Conservation (phyloP, 2,888 invertebrate genomes). For the Dryomyza anilis region DNA sequence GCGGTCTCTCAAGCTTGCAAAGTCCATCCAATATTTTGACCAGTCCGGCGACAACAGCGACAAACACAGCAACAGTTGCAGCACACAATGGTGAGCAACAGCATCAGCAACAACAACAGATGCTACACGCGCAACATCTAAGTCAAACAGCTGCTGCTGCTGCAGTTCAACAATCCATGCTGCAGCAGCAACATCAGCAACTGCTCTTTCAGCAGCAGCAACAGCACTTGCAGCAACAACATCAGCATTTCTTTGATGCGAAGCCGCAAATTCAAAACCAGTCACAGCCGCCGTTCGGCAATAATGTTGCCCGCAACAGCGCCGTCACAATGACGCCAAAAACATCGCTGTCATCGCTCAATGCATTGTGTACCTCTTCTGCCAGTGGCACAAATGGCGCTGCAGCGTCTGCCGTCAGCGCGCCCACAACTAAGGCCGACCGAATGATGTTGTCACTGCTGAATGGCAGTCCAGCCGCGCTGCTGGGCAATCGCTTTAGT, state of each 20-base stretch:
- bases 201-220: conserved; percentile 27
- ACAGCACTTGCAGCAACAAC: conserved; percentile 23
- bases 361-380: conserved; percentile 21
- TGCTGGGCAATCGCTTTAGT: conserved; percentile 52
- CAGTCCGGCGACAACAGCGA: conserved; percentile 64
- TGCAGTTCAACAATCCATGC: conserved; percentile 32
- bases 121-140: conserved; percentile 32
- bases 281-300: neutral
- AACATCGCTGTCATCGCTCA: conserved; percentile 5
- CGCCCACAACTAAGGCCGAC: conserved; percentile 45
- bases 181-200: conserved; percentile 30
- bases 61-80: conserved; percentile 13
- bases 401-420: conserved; percentile 44
- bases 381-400: conserved; percentile 40
- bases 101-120: conserved; percentile 36
- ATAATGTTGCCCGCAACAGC: conserved; percentile 29
- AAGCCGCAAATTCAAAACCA: conserved; percentile 16
- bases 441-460: conserved; percentile 43
- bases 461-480: conserved; percentile 45
- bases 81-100: conserved; percentile 27
- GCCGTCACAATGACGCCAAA: conserved; percentile 24
- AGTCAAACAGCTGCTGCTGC: conserved; percentile 34
- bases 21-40: conserved; percentile 76
- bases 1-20: conserved; percentile 69
- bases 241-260: neutral